Evolutionary conservation across 2,797 vertebrate genomes (phyloP).

Genomic region (Anguilla obscura): DNA sequence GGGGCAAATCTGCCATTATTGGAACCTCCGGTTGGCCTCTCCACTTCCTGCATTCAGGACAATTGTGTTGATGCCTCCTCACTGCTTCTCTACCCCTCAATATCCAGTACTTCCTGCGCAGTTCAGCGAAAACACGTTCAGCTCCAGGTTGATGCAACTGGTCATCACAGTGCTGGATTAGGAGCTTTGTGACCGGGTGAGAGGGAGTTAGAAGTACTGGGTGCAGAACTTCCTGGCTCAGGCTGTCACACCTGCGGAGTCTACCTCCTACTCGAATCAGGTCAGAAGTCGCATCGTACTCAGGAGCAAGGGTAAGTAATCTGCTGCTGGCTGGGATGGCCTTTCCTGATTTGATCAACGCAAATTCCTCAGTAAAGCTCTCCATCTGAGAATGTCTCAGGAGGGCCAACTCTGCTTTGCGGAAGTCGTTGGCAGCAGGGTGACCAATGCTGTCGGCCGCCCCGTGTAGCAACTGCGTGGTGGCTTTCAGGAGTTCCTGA

Average conservation of each 20-base stretch:
- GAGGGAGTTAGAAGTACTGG: neutral
- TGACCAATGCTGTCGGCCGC: neutral
- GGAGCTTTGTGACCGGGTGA: neutral
- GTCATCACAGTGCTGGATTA: neutral
- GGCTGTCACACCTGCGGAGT: neutral
- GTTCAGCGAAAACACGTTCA: slow-evolving; percentile 20
- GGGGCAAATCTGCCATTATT: slow-evolving; percentile 13
- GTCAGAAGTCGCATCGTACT: neutral
- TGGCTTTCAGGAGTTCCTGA: neutral
- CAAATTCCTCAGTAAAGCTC: slow-evolving; percentile 2
- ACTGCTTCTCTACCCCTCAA: slow-evolving; percentile 19
- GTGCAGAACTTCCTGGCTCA: neutral
- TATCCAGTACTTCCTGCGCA: slow-evolving; percentile 28
- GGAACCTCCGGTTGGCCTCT: neutral
- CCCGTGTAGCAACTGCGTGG: neutral
- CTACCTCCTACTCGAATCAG: neutral
- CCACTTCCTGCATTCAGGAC: neutral
- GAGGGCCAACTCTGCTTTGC: neutral
- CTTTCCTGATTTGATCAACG: neutral
- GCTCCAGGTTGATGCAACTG: slow-evolving; percentile 20
- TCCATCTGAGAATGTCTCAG: neutral
- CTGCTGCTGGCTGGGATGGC: neutral
- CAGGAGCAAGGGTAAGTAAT: neutral
- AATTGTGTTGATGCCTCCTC: neutral
- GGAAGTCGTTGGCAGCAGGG: neutral